phyloP scores from a whole-genome alignment of 1,140 invertebrate genomes.

The Papilio helenus region DNA sequence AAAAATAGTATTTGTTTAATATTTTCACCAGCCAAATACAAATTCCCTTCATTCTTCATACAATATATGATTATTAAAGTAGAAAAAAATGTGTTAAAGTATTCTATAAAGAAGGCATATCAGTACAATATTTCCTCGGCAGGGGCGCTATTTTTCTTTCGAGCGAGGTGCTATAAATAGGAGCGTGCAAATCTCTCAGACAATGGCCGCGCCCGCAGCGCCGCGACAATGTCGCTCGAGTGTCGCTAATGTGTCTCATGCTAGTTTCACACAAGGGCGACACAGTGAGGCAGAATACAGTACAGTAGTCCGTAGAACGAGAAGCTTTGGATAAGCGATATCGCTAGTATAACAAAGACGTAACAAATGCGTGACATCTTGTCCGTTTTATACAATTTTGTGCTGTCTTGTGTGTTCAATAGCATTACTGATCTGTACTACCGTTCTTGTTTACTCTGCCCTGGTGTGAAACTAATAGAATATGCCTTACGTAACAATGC shows the following conservation, averaged over 20 bases:
- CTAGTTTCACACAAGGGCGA: neutral
- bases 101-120: neutral
- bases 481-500: slow-evolving; percentile 46
- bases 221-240: slow-evolving; percentile 29
- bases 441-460: neutral
- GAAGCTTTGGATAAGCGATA: neutral
- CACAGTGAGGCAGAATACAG: neutral
- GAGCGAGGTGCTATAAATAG: slow-evolving; percentile 27
- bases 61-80: neutral
- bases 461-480: slow-evolving; percentile 6
- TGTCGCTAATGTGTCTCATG: slow-evolving; percentile 42
- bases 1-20: no score
- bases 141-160: slow-evolving; percentile 7
- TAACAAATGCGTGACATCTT: neutral
- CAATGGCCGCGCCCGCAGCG: slow-evolving; percentile 27
- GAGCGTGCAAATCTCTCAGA: slow-evolving; percentile 33
- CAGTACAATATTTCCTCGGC: neutral
- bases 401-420: no score
- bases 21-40: neutral
- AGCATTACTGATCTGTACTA: no score
- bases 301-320: neutral
- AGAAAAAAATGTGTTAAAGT: neutral
- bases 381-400: no score
- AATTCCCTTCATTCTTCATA: neutral
- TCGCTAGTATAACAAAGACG: neutral